These are phyloP conservation scores for Podotricha telesiphe DNA, from an alignment of 2,888 invertebrate genomes.

Conservation along the genomic window DNA sequence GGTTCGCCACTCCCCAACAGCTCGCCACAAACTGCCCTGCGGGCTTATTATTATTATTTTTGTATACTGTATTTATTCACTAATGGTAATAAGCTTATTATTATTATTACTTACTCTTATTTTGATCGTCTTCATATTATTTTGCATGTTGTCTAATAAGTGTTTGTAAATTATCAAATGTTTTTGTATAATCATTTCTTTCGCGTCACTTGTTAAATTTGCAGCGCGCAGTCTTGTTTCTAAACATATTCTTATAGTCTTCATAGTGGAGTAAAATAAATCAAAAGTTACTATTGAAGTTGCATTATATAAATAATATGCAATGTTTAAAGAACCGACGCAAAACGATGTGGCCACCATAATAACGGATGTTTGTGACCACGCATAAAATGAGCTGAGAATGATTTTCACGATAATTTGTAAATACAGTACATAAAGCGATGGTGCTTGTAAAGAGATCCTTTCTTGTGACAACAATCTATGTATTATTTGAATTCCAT, in stretches of 20 bases:
- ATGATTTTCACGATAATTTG: not conserved
- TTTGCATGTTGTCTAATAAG: constrained; percentile 15
- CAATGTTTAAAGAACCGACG: not conserved
- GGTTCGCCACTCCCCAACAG: too few species aligned
- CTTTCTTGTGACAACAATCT: not conserved
- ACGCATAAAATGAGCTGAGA: not conserved
- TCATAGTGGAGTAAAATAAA: constrained; percentile 3
- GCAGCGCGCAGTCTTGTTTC: not conserved
- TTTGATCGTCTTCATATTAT: not conserved
- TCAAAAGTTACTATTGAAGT: not conserved
- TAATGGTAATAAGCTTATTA: too few species aligned
- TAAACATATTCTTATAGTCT: constrained; percentile 2
- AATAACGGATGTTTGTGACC: not conserved
- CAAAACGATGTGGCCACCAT: rapidly evolving
- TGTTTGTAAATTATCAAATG: constrained; percentile 23
- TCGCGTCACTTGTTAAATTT: not conserved
- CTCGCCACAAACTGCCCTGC: too few species aligned
- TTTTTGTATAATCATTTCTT: not conserved
- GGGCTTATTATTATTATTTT: too few species aligned
- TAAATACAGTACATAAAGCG: not conserved
- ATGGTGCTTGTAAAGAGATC: not conserved
- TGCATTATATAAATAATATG: not conserved
- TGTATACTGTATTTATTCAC: too few species aligned
- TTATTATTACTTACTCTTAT: constrained; percentile 2
- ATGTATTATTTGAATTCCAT: constrained; percentile 5